Evolutionary conservation across 2,113 vertebrate species (phyloP), one percentile per base, ranked within the genome.

Genomic region (Pterocles gutturalis): DNA sequence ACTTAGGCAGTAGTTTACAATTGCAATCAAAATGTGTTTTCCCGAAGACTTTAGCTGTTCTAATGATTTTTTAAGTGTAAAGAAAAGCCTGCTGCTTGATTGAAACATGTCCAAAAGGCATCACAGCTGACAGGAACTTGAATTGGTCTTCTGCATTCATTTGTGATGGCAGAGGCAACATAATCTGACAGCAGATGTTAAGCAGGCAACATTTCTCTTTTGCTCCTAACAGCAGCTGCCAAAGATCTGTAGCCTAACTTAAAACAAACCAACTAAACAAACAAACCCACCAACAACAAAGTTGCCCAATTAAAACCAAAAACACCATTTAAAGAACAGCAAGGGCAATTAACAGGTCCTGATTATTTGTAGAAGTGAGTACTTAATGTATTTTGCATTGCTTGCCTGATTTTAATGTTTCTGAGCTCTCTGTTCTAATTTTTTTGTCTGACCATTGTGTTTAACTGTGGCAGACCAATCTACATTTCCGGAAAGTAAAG

Each of bases 41-140:
- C 69, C 41, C 69, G 79, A 62, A 92, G 92, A 91, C 67, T 94
- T 87, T 90, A 93, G 83, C 86, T 90, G 64, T 92, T 96, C 90
- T 96, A 97, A 97, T 96, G 92, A 96, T 96, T 91, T 76, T 95
- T 97, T 96, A 95, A 98, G 83, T 96, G 90, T 84, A 96, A 97
- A 97, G 95, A 94, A 88, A 96, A 95, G 92, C 91, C 96, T 97
- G 97, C 96, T 96, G 96, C 95, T 94, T 98, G 96, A 98, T 92
- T 96, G 96, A 97, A 98, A 96, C 58, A 91, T 96, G 97, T 97
- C 97, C 96, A 97, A 97, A 98, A 97, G 91, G 79, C 96, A 95
- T 97, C 94, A 97, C 96, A 97, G 97, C 95, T 97, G 97, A 97
- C 97, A 97, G 96, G 89, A 96, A 94, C 95, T 97, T 96, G 95